Evolutionary conservation across 2,113 vertebrate genomes (phyloP).

Genomic region (Hemicordylus capensis): DNA sequence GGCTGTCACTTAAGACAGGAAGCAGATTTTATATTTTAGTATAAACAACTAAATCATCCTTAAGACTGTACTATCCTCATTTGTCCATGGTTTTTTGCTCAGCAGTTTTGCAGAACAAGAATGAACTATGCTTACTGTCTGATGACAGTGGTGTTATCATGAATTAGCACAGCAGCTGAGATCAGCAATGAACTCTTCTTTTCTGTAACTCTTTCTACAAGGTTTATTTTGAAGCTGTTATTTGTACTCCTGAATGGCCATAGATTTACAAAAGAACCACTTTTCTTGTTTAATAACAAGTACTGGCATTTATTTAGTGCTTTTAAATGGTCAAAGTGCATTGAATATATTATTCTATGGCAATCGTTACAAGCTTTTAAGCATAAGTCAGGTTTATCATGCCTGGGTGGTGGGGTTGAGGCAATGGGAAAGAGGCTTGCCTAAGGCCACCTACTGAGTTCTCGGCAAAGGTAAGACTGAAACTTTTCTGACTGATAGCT

Average conservation of each 20-base stretch:
- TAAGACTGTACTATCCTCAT: conserved; percentile 25
- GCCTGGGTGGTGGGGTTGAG: neutral
- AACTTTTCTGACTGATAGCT: neutral
- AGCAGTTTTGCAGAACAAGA: conserved; percentile 47
- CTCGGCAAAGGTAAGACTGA: neutral
- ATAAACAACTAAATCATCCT: conserved; percentile 29
- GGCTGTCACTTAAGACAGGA: neutral
- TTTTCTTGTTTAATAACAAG: neutral
- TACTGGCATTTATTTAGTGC: neutral
- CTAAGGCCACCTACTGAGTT: neutral
- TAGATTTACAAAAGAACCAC: neutral
- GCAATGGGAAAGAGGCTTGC: neutral
- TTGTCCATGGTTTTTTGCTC: conserved; percentile 33
- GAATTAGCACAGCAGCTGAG: conserved; percentile 51
- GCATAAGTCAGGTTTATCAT: too few relatives aligned
- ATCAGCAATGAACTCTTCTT: conserved; percentile 32
- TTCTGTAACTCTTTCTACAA: neutral
- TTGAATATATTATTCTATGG: neutral
- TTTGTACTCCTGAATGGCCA: conserved; percentile 1
- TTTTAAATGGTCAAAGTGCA: neutral
- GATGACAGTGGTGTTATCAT: conserved; percentile 30
- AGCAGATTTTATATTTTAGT: neutral
- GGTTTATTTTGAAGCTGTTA: neutral
- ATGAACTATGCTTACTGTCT: conserved; percentile 23
- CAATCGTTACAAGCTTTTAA: neutral